Evolutionary conservation across 2,888 invertebrate genomes (phyloP).

Genomic region (Spialia ferax): DNA sequence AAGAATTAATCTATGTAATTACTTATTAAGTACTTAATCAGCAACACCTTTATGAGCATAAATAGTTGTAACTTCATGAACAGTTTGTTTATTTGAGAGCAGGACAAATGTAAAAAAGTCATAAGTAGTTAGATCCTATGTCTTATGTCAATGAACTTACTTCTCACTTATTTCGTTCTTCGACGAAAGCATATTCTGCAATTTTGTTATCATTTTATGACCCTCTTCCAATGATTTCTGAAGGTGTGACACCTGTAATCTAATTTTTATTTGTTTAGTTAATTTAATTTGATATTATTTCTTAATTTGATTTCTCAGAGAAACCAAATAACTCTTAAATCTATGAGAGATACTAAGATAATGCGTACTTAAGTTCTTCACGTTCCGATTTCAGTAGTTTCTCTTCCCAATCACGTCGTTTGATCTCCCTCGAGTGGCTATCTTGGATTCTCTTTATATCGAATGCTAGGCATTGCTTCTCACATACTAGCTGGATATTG

Average conservation of each 20-base stretch:
- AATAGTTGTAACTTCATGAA: no score
- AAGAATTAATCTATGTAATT: no score
- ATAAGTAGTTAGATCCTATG: no score
- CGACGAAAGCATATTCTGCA: conserved; percentile 71
- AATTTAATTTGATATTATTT: no score
- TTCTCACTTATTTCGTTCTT: conserved; percentile 71
- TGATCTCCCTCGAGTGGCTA: conserved; percentile 83
- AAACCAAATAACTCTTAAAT: no score
- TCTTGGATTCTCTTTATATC: conserved; percentile 87
- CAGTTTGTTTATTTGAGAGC: no score
- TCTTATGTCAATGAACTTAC: conserved; percentile 53
- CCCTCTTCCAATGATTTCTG: conserved; percentile 79
- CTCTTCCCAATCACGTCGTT: conserved; percentile 87
- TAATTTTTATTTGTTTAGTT: no score
- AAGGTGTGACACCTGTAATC: conserved; percentile 78
- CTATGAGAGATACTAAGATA: no score
- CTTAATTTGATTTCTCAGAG: no score
- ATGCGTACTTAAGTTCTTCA: conserved; percentile 70
- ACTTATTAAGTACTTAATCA: no score
- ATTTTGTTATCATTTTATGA: conserved; percentile 74
- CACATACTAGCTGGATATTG: conserved; percentile 85
- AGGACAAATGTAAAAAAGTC: no score
- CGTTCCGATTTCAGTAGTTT: conserved; percentile 70
- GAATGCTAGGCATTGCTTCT: conserved; percentile 85
- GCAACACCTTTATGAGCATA: no score